Percentiles rank a stretch among this genome's conserved stretches.
These are phyloP conservation scores for Blennius ocellaris DNA, from an alignment of 2,113 vertebrate genomes.

Conservation along the genomic window DNA sequence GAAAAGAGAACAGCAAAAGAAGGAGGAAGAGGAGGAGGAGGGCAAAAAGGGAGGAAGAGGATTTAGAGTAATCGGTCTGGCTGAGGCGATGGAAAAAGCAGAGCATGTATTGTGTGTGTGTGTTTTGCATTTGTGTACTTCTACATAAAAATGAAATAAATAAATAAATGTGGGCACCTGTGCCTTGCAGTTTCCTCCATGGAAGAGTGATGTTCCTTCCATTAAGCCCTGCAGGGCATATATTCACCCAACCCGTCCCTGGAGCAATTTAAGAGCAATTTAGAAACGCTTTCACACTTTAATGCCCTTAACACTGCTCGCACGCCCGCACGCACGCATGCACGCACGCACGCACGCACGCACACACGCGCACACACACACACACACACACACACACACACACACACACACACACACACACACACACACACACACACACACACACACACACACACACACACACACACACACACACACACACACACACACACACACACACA, in stretches of 20 bases:
- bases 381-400: constrained; percentile 27
- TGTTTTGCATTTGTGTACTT: constrained; percentile 20
- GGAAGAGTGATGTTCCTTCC: constrained; percentile 42
- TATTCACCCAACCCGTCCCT: constrained; percentile 63
- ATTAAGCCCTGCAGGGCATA: constrained; percentile 55
- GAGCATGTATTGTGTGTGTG: neutral
- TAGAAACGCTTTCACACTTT: constrained; percentile 76
- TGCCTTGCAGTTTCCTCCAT: constrained; percentile 29
- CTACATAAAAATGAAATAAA: constrained; percentile 7
- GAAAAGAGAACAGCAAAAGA: constrained; percentile 1
- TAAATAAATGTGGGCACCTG: constrained; percentile 15
- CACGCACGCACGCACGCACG: no score
- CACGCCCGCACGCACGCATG: no score
- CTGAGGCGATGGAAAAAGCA: constrained; percentile 4
- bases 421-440: constrained; percentile 32
- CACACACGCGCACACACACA: no score
- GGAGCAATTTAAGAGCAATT: constrained; percentile 75
- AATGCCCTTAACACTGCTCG: constrained; percentile 62
- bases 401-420: constrained; percentile 15
- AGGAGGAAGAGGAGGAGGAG: constrained; percentile 32
- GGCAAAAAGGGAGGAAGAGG: constrained; percentile 13
- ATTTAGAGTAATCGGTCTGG: constrained; percentile 49
- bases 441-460: constrained; percentile 18
- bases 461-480: constrained; percentile 31
- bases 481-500: constrained; percentile 18